Evolutionary conservation across 2,797 vertebrate species (phyloP), one percentile per base, ranked within the genome.

Genomic region (Channa striata): DNA sequence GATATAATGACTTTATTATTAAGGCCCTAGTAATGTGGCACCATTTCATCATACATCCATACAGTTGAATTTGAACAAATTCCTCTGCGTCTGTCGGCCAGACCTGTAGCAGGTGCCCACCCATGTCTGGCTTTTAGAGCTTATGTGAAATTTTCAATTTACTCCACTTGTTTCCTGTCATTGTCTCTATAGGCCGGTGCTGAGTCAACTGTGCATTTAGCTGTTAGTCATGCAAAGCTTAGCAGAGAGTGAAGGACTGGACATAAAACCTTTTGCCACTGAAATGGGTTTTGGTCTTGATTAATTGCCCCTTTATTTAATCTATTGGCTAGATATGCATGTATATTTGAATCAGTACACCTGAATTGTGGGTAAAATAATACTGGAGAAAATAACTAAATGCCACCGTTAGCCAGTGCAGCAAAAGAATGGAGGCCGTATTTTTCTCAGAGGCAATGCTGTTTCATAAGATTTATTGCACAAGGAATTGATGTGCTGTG

Each of bases 231-330:
- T 30, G 61, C n/a, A 23, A 23, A 19, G 48, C 25, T 49, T 49
- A 47, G 39, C 60, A 76, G 44, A 50, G n/a, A 49, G 60, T 76
- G 54, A 74, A 51, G 43, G 42, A 40, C 54, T 63, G 44, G 49
- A 48, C 62, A 48, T 60, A 19, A 5, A 0, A 8, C 17, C 57
- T 48, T 59, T 52, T 59, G 56, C 34, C 19, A 69, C 58, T 44
- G 48, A 65, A 73, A 53, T 74, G 36, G 40, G 16, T 71, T 84
- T 59, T 37, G 20, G 19, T 61, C 76, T 70, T 83, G 72, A 90
- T 79, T 72, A 75, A 83, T 72, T 39, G 25, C 59, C 39, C 30
- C 21, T 34, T 69, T 42, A 13, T 54, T 14, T 42, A n/a, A 4
- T 60, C 65, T 51, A 48, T 68, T 33, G 60, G 21, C 23, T 59